A percentile compares a stretch with the other conserved stretches of the same genome.
Evolutionary conservation across 2,888 invertebrate species (phyloP).

Genomic region (Magallana nippona): DNA sequence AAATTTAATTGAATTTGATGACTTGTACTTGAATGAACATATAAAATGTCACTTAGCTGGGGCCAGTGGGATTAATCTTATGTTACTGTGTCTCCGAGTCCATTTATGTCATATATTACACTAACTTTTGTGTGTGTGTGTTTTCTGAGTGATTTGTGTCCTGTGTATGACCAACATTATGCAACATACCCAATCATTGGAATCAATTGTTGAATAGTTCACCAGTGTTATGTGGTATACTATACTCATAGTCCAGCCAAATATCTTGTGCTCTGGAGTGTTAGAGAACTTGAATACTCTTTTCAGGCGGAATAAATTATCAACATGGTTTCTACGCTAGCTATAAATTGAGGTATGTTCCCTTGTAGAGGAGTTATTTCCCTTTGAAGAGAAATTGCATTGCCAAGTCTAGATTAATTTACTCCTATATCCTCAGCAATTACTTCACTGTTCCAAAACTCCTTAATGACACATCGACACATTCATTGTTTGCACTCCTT

Average conservation of each 20-base stretch:
- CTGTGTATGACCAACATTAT: too few species aligned
- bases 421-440: constrained; percentile 14
- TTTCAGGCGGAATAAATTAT: constrained; percentile 43
- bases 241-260: neutral
- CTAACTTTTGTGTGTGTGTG: too few species aligned
- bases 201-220: neutral
- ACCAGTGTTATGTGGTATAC: neutral
- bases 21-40: too few species aligned
- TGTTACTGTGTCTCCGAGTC: too few species aligned
- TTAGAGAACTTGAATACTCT: constrained; percentile 16
- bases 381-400: neutral
- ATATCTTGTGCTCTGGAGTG: constrained; percentile 14
- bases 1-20: too few species aligned
- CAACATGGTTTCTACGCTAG: constrained; percentile 37
- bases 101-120: too few species aligned
- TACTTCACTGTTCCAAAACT: neutral
- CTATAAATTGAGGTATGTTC: constrained; percentile 40
- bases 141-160: too few species aligned
- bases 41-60: too few species aligned
- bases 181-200: too few species aligned
- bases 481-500: neutral
- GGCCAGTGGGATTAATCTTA: too few species aligned
- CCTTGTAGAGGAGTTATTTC: constrained; percentile 11
- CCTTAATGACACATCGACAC: neutral
- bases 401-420: neutral